Base-by-base conservation (phyloP, 1,140 invertebrate genomes). In the Ceratosolen fusciceps region DNA sequence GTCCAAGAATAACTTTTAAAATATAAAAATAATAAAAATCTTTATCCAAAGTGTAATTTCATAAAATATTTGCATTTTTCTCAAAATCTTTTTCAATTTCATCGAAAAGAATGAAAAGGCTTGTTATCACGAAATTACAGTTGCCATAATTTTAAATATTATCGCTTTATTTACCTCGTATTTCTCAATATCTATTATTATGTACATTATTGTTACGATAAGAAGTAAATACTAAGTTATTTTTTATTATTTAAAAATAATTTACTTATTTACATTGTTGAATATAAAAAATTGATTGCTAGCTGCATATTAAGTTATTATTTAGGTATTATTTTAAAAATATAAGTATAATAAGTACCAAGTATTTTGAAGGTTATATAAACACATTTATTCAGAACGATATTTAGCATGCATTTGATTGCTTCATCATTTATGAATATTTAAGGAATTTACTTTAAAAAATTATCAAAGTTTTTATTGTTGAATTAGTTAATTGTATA, bases 391-490 rank as follows among this genome's bases (percentile, higher is more conserved):
- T n/a, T 5, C 24, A 54, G 24, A n/a, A 54, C 9, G 2, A 24
- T n/a, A 54, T 54, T 54, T 2, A 54, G 52, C 24, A 54, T 54
- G 21, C 21, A 54, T 54, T 54, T 54, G 2, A 54, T 54, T 54
- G 21, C 21, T 54, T n/a, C 52, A 54, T 54, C n/a, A 12, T 60
- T 60, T 56, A 24, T 56, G 54, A 56, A 56, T 56, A 56, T 56
- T 56, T 56, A 56, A 56, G 54, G 12, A 56, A 60, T 60, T 29
- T 29, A 60, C 56, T 2, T 9, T 29, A 60, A 14, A 1, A 29
- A 7, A 29, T 4, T 60, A 2, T 31, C 26, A 31, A 31, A 60
- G 4, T 60, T 9, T 16, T 14, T 60, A 60, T 29, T 31, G 56
- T 14, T 26, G 24, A 60, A 31, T 60, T 29, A 60, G 24, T 29